These are phyloP conservation scores for Campylomormyrus numenius DNA, from an alignment of 2,113 vertebrate species.

Conservation along the genomic window DNA sequence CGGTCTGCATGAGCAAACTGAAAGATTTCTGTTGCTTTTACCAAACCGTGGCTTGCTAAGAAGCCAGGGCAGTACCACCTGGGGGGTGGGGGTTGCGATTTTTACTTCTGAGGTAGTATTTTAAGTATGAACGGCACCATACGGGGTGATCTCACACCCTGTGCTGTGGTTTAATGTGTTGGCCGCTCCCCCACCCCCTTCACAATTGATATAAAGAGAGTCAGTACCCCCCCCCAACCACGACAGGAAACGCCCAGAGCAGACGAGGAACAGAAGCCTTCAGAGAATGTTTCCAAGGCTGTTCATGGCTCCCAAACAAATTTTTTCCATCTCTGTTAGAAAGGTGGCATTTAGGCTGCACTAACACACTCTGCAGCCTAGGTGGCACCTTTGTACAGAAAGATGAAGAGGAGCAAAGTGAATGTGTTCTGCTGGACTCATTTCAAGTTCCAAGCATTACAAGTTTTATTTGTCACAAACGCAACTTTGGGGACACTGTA, in stretches of 20 bases:
- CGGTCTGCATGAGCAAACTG: background rate
- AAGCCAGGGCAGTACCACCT: background rate
- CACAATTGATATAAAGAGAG: background rate
- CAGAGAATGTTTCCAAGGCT: background rate
- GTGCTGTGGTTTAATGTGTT: background rate
- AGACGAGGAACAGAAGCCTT: background rate
- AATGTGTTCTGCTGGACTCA: background rate
- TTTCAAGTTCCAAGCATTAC: background rate
- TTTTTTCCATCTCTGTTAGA: background rate
- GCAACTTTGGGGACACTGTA: background rate
- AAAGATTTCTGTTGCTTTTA: background rate
- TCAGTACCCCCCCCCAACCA: background rate
- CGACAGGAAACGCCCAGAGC: background rate
- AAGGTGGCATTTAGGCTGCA: background rate
- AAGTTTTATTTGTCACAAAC: background rate
- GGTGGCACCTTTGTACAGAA: background rate
- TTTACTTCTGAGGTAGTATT: background rate
- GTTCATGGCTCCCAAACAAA: background rate
- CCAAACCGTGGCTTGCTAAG: background rate
- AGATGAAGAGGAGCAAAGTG: background rate
- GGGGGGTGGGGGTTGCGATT: background rate
- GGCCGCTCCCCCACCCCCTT: background rate
- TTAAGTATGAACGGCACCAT: background rate
- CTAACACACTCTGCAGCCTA: background rate
- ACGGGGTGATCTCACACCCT: background rate